Percentiles rank a stretch among this genome's conserved stretches.
Conservation (phyloP, 2,888 invertebrate genomes). For the Pogonocherus hispidulus region DNA sequence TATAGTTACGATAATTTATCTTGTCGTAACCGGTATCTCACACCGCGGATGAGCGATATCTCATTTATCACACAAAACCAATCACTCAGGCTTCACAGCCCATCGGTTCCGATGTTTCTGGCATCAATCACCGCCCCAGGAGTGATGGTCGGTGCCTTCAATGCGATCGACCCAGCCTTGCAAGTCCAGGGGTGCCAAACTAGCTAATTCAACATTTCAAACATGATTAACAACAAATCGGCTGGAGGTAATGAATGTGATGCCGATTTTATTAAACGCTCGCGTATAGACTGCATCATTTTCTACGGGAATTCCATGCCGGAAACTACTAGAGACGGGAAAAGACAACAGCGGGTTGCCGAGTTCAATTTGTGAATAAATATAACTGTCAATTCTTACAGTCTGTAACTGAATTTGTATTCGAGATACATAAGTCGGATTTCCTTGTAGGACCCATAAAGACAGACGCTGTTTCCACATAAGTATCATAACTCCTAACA, state of each 20-base stretch:
- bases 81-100: slow-evolving; percentile 66
- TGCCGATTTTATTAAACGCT: not conserved
- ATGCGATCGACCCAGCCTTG: slow-evolving; percentile 5
- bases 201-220: slow-evolving; percentile 15
- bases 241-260: not conserved
- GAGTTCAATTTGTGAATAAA: too few species aligned
- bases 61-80: slow-evolving; percentile 67
- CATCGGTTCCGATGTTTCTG: slow-evolving; percentile 63
- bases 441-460: too few species aligned
- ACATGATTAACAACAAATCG: not conserved
- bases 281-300: too few species aligned
- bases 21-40: slow-evolving; percentile 64
- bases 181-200: slow-evolving; percentile 6
- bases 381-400: too few species aligned
- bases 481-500: too few species aligned
- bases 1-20: slow-evolving; percentile 62
- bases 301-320: too few species aligned
- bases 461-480: too few species aligned
- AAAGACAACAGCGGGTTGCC: too few species aligned
- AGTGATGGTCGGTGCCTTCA: slow-evolving; percentile 27
- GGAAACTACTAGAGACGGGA: too few species aligned
- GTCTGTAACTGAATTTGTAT: too few species aligned
- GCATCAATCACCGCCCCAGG: slow-evolving; percentile 63
- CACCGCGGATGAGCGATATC: slow-evolving; percentile 63
- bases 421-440: too few species aligned